These are phyloP conservation scores for Electrophaes corylata DNA, from an alignment of 2,888 invertebrate species.

Conservation along the genomic window DNA sequence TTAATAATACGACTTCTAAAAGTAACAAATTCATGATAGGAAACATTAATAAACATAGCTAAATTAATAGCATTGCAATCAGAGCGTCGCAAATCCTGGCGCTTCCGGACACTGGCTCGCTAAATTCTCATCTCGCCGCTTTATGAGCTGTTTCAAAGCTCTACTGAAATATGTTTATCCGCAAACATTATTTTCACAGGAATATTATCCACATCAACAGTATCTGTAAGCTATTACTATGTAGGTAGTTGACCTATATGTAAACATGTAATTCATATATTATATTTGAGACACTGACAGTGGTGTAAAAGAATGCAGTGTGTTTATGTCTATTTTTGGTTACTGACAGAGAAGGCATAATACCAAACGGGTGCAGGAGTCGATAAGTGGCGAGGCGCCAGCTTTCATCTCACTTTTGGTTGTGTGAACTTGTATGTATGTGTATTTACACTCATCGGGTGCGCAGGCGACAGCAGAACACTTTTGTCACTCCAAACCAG, in stretches of 20 bases:
- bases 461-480: slow-evolving; percentile 46
- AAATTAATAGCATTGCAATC: slow-evolving; percentile 45
- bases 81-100: slow-evolving; percentile 39
- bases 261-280: slow-evolving; percentile 1
- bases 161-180: slow-evolving; percentile 38
- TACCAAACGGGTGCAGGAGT: slow-evolving; percentile 70
- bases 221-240: slow-evolving; percentile 5
- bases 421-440: slow-evolving; percentile 47
- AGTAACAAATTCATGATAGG: background rate
- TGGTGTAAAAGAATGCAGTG: slow-evolving; percentile 46
- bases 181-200: slow-evolving; percentile 32
- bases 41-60: slow-evolving; percentile 20
- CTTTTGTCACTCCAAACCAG: slow-evolving; percentile 9
- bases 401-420: slow-evolving; percentile 72
- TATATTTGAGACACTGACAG: slow-evolving; percentile 9
- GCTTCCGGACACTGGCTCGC: slow-evolving; percentile 44
- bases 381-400: slow-evolving; percentile 78
- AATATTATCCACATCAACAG: slow-evolving; percentile 9
- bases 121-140: slow-evolving; percentile 47
- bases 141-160: slow-evolving; percentile 35
- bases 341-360: slow-evolving; percentile 75
- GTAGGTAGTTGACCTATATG: background rate
- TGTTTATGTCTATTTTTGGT: slow-evolving; percentile 74
- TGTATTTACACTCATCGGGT: slow-evolving; percentile 65
- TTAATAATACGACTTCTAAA: background rate